These are phyloP conservation scores for Elegia similella DNA, from an alignment of 2,888 invertebrate species.

Conservation along the genomic window DNA sequence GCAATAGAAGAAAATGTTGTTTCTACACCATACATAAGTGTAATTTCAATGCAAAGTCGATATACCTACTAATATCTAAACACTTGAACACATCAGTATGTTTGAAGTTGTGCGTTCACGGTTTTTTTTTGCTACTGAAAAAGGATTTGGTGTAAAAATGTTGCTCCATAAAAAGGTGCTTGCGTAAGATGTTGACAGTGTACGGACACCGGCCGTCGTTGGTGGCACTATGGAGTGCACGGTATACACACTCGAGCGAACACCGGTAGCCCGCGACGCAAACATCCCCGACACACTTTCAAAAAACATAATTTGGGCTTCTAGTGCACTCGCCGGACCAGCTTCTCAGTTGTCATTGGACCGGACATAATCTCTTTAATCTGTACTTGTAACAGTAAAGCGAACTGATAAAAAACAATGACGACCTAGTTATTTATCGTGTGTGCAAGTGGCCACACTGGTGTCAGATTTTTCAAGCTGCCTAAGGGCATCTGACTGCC, in stretches of 20 bases:
- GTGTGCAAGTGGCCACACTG: too few species aligned
- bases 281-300: conserved; percentile 62
- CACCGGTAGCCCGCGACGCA: conserved; percentile 72
- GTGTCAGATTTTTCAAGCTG: too few species aligned
- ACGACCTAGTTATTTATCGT: too few species aligned
- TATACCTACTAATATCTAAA: too few species aligned
- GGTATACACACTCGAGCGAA: conserved; percentile 68
- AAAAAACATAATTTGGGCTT: conserved; percentile 54
- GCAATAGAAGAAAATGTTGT: too few species aligned
- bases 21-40: too few species aligned
- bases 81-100: too few species aligned
- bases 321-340: conserved; percentile 41
- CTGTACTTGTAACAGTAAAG: not conserved
- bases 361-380: not conserved
- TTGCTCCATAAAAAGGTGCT: not conserved
- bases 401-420: too few species aligned
- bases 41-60: too few species aligned
- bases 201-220: conserved; percentile 39
- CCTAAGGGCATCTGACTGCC: too few species aligned
- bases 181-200: conserved; percentile 1
- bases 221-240: conserved; percentile 71
- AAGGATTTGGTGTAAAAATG: not conserved
- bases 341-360: conserved; percentile 30
- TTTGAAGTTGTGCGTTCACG: not conserved
- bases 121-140: not conserved